phyloP scores from a whole-genome alignment of 2,113 vertebrate species.

The Microtus montanus region DNA sequence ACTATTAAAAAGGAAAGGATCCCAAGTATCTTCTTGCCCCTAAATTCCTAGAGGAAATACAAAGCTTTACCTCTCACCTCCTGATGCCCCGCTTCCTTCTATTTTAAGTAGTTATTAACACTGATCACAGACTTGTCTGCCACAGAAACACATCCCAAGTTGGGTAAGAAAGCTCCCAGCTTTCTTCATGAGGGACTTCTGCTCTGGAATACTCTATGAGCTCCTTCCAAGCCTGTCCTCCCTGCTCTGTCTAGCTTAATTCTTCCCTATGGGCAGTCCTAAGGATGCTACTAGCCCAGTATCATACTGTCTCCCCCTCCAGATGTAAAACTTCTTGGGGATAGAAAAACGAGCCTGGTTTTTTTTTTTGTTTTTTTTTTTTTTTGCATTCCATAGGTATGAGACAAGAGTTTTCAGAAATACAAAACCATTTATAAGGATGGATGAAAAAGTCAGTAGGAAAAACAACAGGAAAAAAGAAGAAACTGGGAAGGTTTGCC shows the following conservation, averaged over 20 bases:
- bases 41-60: constrained; percentile 11
- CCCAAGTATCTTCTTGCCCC: background rate
- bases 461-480: background rate
- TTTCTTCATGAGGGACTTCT: background rate
- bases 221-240: background rate
- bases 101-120: background rate
- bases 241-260: background rate
- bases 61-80: constrained; percentile 32
- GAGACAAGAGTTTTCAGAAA: constrained; percentile 1
- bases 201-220: background rate
- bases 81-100: background rate
- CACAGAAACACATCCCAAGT: background rate
- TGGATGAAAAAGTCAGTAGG: background rate
- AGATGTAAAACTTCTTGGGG: background rate
- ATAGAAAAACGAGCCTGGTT: background rate
- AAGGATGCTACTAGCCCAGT: background rate
- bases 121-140: background rate
- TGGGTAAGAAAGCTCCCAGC: background rate
- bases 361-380: constrained; percentile 17
- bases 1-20: background rate
- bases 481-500: background rate
- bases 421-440: background rate
- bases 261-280: background rate
- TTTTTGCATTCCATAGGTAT: background rate
- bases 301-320: background rate